Percentiles rank a stretch among this genome's conserved stretches.
Evolutionary conservation across 2,113 vertebrate genomes (phyloP).

Genomic region (Clarias batrachus): DNA sequence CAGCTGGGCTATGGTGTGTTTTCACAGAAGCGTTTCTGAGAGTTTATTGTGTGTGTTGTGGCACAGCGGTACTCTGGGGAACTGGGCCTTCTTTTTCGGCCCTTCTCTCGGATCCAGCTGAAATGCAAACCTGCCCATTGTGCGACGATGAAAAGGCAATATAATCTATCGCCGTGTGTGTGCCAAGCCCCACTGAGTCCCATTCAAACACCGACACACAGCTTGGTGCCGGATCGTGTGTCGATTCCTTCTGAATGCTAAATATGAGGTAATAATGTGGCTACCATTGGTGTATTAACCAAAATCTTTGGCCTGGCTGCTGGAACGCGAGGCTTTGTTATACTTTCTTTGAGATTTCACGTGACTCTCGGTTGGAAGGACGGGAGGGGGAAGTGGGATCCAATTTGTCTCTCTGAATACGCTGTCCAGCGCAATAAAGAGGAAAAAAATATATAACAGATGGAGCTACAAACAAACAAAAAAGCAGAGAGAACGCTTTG

Average conservation of each 20-base stretch:
- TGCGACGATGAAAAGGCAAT: conserved; percentile 67
- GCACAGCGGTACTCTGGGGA: conserved; percentile 58
- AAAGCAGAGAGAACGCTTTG: conserved; percentile 17
- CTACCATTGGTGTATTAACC: conserved; percentile 41
- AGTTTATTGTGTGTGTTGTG: conserved; percentile 62
- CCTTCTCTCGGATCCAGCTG: conserved; percentile 56
- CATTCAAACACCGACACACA: conserved; percentile 63
- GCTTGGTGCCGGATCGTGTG: conserved; percentile 60
- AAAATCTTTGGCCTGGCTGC: conserved; percentile 38
- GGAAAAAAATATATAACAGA: conserved; percentile 41
- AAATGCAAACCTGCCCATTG: conserved; percentile 68
- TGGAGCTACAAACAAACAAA: conserved; percentile 37
- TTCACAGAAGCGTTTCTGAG: conserved; percentile 17
- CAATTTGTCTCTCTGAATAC: conserved; percentile 58
- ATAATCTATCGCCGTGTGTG: conserved; percentile 63
- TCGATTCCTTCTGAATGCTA: conserved; percentile 57
- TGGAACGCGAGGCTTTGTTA: conserved; percentile 43
- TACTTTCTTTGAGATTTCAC: conserved; percentile 27
- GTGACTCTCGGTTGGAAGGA: conserved; percentile 3
- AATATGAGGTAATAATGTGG: conserved; percentile 59
- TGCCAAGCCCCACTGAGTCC: conserved; percentile 59
- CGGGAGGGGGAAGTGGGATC: not conserved
- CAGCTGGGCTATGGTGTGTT: conserved; percentile 34
- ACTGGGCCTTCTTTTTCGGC: conserved; percentile 57
- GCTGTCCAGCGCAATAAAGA: conserved; percentile 55